Conservation (phyloP, 2,888 invertebrate genomes). For the Drosophila histrio region DNA sequence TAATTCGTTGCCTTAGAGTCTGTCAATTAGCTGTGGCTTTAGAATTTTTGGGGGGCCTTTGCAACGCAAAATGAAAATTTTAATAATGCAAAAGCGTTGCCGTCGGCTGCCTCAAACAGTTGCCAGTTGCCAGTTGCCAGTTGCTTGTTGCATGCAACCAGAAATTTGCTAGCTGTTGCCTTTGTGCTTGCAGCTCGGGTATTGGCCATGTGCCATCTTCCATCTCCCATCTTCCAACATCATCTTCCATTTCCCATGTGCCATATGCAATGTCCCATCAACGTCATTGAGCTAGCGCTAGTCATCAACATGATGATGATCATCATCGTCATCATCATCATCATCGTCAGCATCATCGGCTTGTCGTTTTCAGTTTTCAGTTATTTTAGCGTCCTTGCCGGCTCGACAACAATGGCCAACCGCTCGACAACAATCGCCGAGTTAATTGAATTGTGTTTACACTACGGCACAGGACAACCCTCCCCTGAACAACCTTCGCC, state of each 20-base stretch:
- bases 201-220: conserved; percentile 61
- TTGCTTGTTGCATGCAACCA: conserved; percentile 65
- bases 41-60: conserved; percentile 21
- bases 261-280: conserved; percentile 41
- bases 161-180: conserved; percentile 14
- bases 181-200: conserved; percentile 17
- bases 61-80: conserved; percentile 68
- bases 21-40: conserved; percentile 44
- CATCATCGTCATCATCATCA: conserved; percentile 11
- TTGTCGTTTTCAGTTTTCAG: conserved; percentile 70
- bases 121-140: conserved; percentile 19
- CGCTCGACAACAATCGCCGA: conserved; percentile 67
- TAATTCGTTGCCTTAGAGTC: conserved; percentile 3
- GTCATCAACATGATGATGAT: conserved; percentile 9
- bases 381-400: conserved; percentile 69
- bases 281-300: conserved; percentile 28
- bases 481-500: neutral
- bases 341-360: conserved; percentile 53
- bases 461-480: conserved; percentile 54
- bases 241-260: neutral
- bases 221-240: neutral
- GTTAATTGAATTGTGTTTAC: conserved; percentile 80
- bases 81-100: conserved; percentile 73
- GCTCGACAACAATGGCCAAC: conserved; percentile 66
- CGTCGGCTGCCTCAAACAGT: conserved; percentile 42